Evolutionary conservation across 2,113 vertebrate species (phyloP).

Genomic region (Columba janthina): DNA sequence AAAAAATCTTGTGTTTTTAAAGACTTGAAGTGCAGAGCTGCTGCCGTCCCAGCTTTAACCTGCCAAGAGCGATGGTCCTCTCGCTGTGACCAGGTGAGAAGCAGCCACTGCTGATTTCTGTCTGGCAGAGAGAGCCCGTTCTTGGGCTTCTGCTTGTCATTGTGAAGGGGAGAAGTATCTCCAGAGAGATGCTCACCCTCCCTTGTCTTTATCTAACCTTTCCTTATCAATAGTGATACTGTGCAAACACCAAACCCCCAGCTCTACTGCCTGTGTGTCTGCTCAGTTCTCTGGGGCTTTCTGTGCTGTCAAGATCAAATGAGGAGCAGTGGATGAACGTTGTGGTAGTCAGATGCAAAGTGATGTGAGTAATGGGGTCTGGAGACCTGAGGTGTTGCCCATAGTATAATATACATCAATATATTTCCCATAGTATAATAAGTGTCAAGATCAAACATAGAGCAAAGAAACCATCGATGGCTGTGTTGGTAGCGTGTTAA

Average conservation of each 20-base stretch:
- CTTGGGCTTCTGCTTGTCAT: background rate
- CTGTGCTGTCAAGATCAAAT: background rate
- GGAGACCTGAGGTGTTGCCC: background rate
- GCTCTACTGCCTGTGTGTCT: background rate
- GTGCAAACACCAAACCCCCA: background rate
- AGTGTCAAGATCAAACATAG: background rate
- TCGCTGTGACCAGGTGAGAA: background rate
- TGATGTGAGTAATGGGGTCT: background rate
- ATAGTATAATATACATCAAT: too few species aligned
- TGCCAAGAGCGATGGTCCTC: background rate
- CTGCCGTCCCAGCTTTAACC: background rate
- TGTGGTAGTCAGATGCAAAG: background rate
- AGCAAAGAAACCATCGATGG: background rate
- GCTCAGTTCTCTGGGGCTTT: background rate
- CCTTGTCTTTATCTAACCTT: background rate
- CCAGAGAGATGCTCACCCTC: background rate
- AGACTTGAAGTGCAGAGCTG: background rate
- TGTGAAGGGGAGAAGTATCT: background rate
- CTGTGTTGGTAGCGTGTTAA: background rate
- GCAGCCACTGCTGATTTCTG: background rate
- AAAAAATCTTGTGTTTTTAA: background rate
- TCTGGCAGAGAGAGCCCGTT: background rate
- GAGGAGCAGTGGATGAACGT: background rate
- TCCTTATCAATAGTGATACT: background rate
- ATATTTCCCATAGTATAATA: too few species aligned